Evolutionary conservation across 2,797 vertebrate species (phyloP), one percentile per base, ranked within the genome.

Genomic region (Spinus olivaceus): DNA sequence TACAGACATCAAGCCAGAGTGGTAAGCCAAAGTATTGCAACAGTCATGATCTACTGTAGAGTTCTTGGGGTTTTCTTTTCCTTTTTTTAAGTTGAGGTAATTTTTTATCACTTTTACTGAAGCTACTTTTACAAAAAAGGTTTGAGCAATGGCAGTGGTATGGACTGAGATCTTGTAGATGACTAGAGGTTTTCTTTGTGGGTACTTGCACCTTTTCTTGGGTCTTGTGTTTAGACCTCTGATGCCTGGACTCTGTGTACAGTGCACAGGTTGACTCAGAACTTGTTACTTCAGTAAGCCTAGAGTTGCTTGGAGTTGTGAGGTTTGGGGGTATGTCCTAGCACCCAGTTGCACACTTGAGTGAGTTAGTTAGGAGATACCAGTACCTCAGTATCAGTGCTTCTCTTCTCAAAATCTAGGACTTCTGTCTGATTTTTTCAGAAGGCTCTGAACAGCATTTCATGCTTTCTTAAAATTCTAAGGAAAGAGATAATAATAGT

Each of bases 1-100:
- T 98, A 99, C 99, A 76, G 99, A 99, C 96, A 98, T 99, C 97
- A 99, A 99, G 94, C 99, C 99, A 6, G 99, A 99, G 97, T 99
- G 99, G 99, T 99, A 95, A 97, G 99, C 42, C 64, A 27, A 60
- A 81, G 23, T 53, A 44, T 54, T 67, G 13, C 16, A n/a, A 13
- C 8, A 19, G 20, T 57, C 5, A 2, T 25, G 24, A 80, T 61
- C 30, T 69, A 3, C 33, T 66, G 28, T 49, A 35, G 76, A 61
- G 51, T 42, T 47, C 20, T 37, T 61, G 6, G 1, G 3, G 0
- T 4, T 24, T 28, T 4, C 30, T 20, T 39, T 65, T 28, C 28
- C 42, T 74, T 25, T 35, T 57, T 35, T 57, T 3, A 65, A 82
- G 20, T n/a, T 44, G 16, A 73, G 18, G 24, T 32, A 16, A 37